phyloP scores from a whole-genome alignment of 2,888 invertebrate species.

The Dinocampus coccinellae region DNA sequence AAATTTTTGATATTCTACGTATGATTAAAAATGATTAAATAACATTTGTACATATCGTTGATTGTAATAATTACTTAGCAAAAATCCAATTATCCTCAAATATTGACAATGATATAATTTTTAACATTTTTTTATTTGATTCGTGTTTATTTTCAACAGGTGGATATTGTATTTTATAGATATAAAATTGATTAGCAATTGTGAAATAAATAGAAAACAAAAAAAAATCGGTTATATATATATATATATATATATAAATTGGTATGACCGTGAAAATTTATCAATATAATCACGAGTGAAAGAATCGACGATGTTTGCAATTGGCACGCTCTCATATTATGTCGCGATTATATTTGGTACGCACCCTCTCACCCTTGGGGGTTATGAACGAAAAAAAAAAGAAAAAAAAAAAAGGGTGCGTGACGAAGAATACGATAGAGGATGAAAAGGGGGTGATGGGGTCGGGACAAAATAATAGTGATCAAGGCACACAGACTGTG shows the following conservation, averaged over 20 bases:
- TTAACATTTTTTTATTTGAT: neutral
- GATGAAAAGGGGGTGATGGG: neutral
- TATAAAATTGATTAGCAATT: neutral
- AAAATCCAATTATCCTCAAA: too few species aligned
- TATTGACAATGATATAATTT: neutral
- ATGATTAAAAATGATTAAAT: too few species aligned
- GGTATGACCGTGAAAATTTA: neutral
- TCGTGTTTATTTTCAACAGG: neutral
- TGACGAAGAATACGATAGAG: slow-evolving; percentile 1
- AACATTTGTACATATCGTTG: too few species aligned
- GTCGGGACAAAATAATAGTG: neutral
- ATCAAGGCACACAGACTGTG: neutral
- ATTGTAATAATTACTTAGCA: neutral
- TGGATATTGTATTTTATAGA: neutral
- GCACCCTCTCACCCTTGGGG: neutral
- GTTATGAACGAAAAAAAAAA: neutral
- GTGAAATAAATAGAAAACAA: neutral
- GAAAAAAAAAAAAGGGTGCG: slow-evolving; percentile 24
- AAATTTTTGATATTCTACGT: too few species aligned
- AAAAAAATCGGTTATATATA: neutral
- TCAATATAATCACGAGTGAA: neutral
- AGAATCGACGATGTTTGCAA: slow-evolving; percentile 1
- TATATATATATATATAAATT: neutral
- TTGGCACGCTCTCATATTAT: slow-evolving; percentile 23
- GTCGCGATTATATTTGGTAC: slow-evolving; percentile 15